Percentiles rank a stretch among this genome's conserved stretches.
phyloP scores from a whole-genome alignment of 2,113 vertebrate species.

The Choloepus hoffmanni region DNA sequence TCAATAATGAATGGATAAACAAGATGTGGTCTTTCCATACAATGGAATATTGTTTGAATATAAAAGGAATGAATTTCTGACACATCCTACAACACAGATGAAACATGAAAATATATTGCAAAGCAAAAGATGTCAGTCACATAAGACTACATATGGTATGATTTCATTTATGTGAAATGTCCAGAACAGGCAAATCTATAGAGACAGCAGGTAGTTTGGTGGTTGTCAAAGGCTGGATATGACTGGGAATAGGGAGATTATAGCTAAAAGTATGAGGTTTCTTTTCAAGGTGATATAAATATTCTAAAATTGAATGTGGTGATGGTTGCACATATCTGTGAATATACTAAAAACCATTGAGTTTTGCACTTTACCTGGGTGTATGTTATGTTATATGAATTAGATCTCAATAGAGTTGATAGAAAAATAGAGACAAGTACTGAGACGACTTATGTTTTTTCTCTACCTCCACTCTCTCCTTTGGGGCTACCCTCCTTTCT shows the following conservation, averaged over 20 bases:
- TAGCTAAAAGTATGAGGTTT: background rate
- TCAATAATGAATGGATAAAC: no score
- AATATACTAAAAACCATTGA: background rate
- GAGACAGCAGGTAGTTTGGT: background rate
- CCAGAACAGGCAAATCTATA: background rate
- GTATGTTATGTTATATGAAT: background rate
- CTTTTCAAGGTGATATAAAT: background rate
- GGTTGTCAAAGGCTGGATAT: background rate
- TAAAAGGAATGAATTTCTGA: no score
- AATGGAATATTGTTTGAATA: no score
- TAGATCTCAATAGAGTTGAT: background rate
- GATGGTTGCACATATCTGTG: background rate
- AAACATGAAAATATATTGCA: no score
- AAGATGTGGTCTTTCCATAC: no score
- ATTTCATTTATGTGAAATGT: background rate
- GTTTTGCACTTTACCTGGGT: background rate
- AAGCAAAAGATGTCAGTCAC: no score
- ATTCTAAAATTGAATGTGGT: background rate
- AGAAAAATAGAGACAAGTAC: background rate
- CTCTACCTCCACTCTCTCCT: background rate
- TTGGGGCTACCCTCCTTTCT: background rate
- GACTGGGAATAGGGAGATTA: background rate
- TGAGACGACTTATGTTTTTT: background rate
- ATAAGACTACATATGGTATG: background rate
- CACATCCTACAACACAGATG: no score